Evolutionary conservation across 2,888 invertebrate species (phyloP).

Genomic region (Vesta saturnalis): DNA sequence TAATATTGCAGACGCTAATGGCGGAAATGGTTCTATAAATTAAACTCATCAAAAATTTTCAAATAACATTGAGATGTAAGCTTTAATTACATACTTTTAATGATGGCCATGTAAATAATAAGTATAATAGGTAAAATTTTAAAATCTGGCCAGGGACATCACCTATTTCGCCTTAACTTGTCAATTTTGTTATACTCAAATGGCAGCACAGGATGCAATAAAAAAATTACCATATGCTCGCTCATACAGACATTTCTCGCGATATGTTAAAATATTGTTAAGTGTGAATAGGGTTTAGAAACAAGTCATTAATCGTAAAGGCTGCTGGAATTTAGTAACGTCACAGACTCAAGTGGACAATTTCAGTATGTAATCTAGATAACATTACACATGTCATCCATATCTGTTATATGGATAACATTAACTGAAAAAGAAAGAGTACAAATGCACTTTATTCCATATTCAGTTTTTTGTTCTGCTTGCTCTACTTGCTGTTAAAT

Average conservation of each 20-base stretch:
- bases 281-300: background rate
- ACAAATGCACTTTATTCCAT: background rate
- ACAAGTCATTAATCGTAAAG: background rate
- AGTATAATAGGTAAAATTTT: background rate
- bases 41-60: too few relatives aligned
- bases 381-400: background rate
- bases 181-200: background rate
- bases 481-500: background rate
- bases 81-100: background rate
- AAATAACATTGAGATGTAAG: background rate
- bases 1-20: background rate
- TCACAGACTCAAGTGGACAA: background rate
- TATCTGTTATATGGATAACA: background rate
- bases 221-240: background rate
- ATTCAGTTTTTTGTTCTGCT: background rate
- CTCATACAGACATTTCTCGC: background rate
- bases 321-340: background rate
- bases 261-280: too few relatives aligned
- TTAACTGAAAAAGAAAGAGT: background rate
- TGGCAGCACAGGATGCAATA: background rate
- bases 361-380: constrained; percentile 1
- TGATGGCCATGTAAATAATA: background rate
- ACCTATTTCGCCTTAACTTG: background rate
- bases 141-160: background rate
- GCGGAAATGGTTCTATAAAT: background rate